phyloP scores from a whole-genome alignment of 2,888 invertebrate species.

The Catocala nupta region DNA sequence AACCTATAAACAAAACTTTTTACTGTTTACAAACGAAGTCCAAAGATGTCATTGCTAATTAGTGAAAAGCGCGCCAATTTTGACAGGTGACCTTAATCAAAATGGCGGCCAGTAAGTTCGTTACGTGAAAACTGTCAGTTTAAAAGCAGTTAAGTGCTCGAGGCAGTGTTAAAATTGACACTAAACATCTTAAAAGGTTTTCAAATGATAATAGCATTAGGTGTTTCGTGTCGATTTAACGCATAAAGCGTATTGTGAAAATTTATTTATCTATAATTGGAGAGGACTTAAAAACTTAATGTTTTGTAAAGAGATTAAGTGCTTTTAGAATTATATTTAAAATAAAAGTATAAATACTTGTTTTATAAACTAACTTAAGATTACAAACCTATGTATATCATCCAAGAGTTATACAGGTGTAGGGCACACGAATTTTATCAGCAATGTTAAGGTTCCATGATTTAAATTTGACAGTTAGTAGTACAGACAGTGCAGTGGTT shows the following conservation, averaged over 20 bases:
- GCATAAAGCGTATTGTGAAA: constrained; percentile 26
- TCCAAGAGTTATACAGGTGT: too few species aligned
- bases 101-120: constrained; percentile 67
- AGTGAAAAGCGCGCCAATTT: constrained; percentile 49
- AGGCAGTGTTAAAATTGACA: constrained; percentile 65
- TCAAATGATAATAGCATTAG: constrained; percentile 68
- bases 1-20: constrained; percentile 7
- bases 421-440: too few species aligned
- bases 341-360: neutral
- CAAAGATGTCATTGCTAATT: constrained; percentile 48
- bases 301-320: constrained; percentile 2
- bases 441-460: too few species aligned
- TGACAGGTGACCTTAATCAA: constrained; percentile 61
- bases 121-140: constrained; percentile 63
- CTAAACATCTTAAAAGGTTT: constrained; percentile 75
- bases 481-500: too few species aligned
- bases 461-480: too few species aligned
- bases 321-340: constrained; percentile 1
- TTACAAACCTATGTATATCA: too few species aligned
- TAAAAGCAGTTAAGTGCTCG: constrained; percentile 66
- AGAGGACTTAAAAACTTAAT: constrained; percentile 3
- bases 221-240: constrained; percentile 62
- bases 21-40: constrained; percentile 35
- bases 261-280: constrained; percentile 3
- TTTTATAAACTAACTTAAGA: too few species aligned